Conservation (phyloP, 2,113 vertebrate species). For the Poeciliopsis retropinna region DNA sequence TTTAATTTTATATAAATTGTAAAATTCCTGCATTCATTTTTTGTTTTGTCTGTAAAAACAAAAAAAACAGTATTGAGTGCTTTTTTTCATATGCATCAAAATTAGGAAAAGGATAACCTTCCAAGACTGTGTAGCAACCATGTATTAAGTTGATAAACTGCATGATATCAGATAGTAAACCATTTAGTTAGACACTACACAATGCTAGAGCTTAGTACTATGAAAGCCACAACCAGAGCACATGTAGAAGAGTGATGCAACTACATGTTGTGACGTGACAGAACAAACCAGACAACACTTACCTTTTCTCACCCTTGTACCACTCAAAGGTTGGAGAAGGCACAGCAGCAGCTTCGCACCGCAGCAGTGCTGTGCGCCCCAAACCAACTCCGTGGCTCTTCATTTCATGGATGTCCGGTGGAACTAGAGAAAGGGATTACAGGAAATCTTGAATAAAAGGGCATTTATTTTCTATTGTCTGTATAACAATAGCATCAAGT, state of each 20-base stretch:
- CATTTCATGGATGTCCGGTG: conserved; percentile 95
- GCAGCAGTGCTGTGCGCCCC: conserved; percentile 89
- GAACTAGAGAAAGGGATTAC: conserved; percentile 79
- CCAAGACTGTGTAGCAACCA: too few relatives aligned
- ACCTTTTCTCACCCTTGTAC: conserved; percentile 98
- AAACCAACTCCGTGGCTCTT: conserved; percentile 89
- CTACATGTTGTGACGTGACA: neutral
- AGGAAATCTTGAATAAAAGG: neutral
- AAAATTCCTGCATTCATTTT: too few relatives aligned
- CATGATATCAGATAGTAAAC: neutral
- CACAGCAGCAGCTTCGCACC: conserved; percentile 95
- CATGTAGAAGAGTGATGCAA: neutral
- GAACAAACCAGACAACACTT: conserved; percentile 61
- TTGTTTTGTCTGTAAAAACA: too few relatives aligned
- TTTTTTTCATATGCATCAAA: too few relatives aligned
- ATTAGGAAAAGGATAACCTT: too few relatives aligned
- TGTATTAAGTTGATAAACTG: too few relatives aligned
- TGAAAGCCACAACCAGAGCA: neutral
- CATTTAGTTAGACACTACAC: neutral
- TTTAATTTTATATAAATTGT: too few relatives aligned
- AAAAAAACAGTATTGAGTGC: too few relatives aligned
- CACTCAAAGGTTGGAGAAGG: conserved; percentile 93
- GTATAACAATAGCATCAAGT: neutral
- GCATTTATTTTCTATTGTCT: neutral
- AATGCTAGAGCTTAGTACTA: neutral